Percentiles rank a stretch among this genome's conserved stretches.
Evolutionary conservation across 2,797 vertebrate species (phyloP).

Genomic region (Macroramphosus scolopax): DNA sequence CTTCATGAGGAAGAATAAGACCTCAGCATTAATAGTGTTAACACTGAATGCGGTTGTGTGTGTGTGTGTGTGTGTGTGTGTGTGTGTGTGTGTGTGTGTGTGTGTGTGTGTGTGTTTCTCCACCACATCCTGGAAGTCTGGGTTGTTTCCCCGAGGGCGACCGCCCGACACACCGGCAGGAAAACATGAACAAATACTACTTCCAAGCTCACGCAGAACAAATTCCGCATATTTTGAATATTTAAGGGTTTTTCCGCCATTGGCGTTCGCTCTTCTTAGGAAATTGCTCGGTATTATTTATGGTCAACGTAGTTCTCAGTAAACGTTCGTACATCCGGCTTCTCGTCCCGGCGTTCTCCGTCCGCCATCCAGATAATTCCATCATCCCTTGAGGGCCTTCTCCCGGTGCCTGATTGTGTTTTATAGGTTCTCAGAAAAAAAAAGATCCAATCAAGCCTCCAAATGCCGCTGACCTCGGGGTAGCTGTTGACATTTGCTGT

Average conservation of each 20-base stretch:
- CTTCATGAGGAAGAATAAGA: no score
- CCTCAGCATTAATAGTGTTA: no score
- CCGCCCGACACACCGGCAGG: no score
- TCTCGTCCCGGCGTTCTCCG: not conserved
- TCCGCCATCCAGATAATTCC: constrained; percentile 42
- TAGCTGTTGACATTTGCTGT: constrained; percentile 56
- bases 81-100: no score
- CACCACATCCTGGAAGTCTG: no score
- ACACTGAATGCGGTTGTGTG: no score
- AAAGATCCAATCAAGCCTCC: constrained; percentile 57
- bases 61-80: no score
- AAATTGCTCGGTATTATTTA: constrained; percentile 26
- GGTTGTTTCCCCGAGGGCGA: no score
- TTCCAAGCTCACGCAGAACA: no score
- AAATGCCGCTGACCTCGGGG: constrained; percentile 45
- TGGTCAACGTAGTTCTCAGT: constrained; percentile 12
- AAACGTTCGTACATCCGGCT: constrained; percentile 16
- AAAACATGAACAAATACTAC: no score
- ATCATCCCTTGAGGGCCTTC: constrained; percentile 42
- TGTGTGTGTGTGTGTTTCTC: no score
- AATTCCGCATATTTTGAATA: not conserved
- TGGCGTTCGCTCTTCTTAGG: no score
- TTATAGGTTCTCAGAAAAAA: constrained; percentile 51
- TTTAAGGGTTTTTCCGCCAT: constrained; percentile 1
- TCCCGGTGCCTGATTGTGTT: constrained; percentile 40